Evolutionary conservation across 2,888 invertebrate genomes (phyloP), one percentile per base, ranked within the genome.

Genomic region (Bembecia ichneumoniformis): DNA sequence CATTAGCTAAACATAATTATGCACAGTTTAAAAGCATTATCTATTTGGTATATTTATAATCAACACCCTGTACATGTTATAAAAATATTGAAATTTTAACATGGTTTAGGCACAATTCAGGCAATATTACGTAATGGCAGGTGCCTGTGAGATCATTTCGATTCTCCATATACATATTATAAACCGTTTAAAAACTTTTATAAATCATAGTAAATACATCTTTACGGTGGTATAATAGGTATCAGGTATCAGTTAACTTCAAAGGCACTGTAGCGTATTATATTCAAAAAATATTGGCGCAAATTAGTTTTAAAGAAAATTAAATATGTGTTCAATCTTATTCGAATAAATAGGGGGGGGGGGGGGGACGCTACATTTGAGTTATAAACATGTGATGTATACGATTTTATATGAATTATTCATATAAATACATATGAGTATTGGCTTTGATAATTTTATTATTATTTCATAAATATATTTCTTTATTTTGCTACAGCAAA

Each of bases 51-150:
- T 84, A 78, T 77, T 78, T 73, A 65, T 28, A 28, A 28, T 72
- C 65, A 77, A 81, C 84, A 86, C 84, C 84, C 86, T 87, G 86
- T 86, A 84, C 83, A 84, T 68, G 60, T 71, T 82, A 86, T 77
- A 79, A 83, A 84, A 84, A 83, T 83, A 83, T 70, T 79, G 71
- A 72, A 28, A 68, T 68, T 68, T 68, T 68, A 68, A 67, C 51
- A 53, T 59, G 61, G 62, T 70, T 72, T 76, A 83, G 84, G 83
- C 84, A 83, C 81, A 63, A 71, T 71, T 28, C 69, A 79, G 78
- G 80, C 77, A 49, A 54, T 75, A 71, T 70, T 63, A 68, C 69
- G 63, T 66, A 71, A 73, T 66, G 63, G 69, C 66, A 63, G 66
- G 71, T 71, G 78, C 75, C 72, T 68, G 72, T 82, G 86, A 86